Base-by-base conservation (phyloP, 2,113 vertebrate genomes). In the Salvelinus sp. region DNA sequence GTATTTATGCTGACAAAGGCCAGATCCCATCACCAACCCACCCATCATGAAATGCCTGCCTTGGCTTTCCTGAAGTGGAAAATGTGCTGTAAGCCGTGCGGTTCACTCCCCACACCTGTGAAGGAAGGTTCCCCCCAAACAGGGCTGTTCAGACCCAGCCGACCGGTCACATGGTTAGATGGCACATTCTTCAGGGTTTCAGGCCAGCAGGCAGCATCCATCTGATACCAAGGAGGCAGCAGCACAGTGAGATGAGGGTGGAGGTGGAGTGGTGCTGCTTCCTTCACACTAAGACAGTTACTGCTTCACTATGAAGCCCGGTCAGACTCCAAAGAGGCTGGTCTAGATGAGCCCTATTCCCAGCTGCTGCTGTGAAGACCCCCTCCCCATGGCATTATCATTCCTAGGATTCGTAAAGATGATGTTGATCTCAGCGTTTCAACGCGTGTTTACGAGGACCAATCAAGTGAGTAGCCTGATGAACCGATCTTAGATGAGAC, bases 171-270 rank as follows among this genome's bases (percentile, higher is more conserved):
- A 84, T 79, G 38, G 38, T 44, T 44, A 44, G 38, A 44, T 44
- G 82, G 77, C 68, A 80, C 82, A 86, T 86, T 84, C 85, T 75
- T 82, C 70, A 72, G 69, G 62, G 54, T 79, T 64, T 81, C 78
- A 76, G 63, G n/a, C 57, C 69, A 72, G 74, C 68, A 74, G n/a
- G 54, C 71, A 72, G 71, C 64, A 74, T 76, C 47, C 57, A 74
- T 76, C 57, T 64, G 57, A 44, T 65, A 28, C 47, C 30, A 12
- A 50, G 48, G 3, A 16, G 48, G 14, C 48, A 50, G 48, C 12
- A 60, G 58, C 58, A 48, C 6, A 20, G 58, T 54, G 77, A 75
- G 79, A 70, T 54, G 62, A 9, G 18, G 58, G 30, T 27, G 74
- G 69, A 66, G 44, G 48, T 74, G 27, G 70, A 44, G 38, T 33